Evolutionary conservation across 2,113 vertebrate genomes (phyloP).

Genomic region (Eolophus roseicapilla): DNA sequence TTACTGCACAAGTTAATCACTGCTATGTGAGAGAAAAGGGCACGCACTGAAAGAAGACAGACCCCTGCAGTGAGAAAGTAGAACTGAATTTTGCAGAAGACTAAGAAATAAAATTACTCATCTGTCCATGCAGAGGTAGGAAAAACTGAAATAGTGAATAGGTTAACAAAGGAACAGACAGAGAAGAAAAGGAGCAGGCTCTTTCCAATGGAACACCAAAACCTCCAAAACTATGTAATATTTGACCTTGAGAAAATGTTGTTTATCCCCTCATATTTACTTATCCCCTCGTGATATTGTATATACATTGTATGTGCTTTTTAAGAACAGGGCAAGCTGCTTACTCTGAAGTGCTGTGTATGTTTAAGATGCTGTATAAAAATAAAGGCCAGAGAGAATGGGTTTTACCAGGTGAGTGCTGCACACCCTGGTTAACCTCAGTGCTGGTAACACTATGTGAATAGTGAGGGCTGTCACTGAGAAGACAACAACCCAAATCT

Average conservation of each 20-base stretch:
- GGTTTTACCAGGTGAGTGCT: background rate
- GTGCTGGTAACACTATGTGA: background rate
- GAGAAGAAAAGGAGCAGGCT: background rate
- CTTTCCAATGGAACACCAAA: background rate
- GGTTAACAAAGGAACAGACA: background rate
- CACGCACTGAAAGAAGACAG: background rate
- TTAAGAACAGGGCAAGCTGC: background rate
- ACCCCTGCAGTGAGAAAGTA: background rate
- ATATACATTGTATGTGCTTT: background rate
- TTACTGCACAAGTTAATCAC: background rate
- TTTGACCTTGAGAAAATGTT: background rate
- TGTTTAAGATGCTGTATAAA: background rate
- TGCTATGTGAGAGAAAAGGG: background rate
- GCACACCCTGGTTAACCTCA: background rate
- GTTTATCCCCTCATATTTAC: background rate
- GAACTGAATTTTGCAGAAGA: background rate
- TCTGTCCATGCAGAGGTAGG: background rate
- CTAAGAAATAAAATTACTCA: background rate
- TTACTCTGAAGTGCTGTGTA: background rate
- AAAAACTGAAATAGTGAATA: background rate
- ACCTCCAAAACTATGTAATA: accelerated
- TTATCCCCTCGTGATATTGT: background rate
- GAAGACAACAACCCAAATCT: background rate
- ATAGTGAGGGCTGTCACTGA: background rate
- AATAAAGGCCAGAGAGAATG: background rate